Evolutionary conservation across 2,797 vertebrate genomes (phyloP), one percentile per base, ranked within the genome.

Genomic region (Sebastes vulpes): DNA sequence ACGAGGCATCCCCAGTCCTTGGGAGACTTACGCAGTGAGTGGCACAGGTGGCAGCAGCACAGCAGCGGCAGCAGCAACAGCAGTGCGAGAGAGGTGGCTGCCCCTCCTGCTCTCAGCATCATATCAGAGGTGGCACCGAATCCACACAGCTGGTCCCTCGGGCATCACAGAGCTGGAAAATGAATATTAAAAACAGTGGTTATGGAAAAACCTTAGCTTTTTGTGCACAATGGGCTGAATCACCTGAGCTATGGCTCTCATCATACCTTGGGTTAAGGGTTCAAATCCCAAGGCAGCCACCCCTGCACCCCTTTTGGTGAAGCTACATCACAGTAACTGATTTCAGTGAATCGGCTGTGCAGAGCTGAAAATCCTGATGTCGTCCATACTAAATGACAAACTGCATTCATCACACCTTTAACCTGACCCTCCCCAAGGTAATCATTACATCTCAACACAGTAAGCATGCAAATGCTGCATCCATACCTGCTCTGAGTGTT

Each of bases 11-110:
- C 46, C 69, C 38, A 8, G 31, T 60, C 52, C 32, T 42, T 35
- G 20, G 53, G 29, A 57, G 78, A 95, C 96, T 95, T 90, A 96
- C 96, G 90, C 77, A 95, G 78, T 16, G 94, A 93, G 85, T 92
- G 94, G 84, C 96, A 95, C 88, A 95, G 90, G 91, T 94, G 94
- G 87, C 89, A 92, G 75, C 89, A 95, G 92, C 90, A 93, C 70
- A 92, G 69, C 58, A 96, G 31, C 20, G 89, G 88, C 84, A 91
- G 67, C 68, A 96, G 89, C 76, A 92, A 81, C 65, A 96, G 87
- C 82, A 94, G 73, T 60, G 91, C 42, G 38, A 94, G 84, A 72
- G 86, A 88, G 77, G 89, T 89, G 74, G 82, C 71, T 59, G 89
- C 75, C 56, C 87, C 87, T 77, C 88, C 89, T 81, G 87, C 90